Base-by-base conservation (phyloP, 2,797 vertebrate genomes). In the Cuculus canorus region DNA sequence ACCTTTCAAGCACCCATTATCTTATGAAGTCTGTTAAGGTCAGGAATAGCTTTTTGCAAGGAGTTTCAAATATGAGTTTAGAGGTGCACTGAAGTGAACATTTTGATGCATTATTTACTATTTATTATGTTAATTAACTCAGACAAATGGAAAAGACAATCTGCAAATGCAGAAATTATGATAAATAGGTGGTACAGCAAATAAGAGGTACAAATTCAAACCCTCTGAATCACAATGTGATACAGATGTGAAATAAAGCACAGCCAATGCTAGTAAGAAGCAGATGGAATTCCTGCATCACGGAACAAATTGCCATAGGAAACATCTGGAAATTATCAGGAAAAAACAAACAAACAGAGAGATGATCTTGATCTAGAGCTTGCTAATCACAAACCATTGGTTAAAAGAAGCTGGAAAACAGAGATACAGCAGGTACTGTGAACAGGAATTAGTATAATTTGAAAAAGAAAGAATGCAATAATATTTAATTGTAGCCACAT, bases 251-350 rank as follows among this genome's bases (percentile, higher is more conserved):
- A 86, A 95, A 78, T 85, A 54, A 92, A 91, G 73, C 57, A 69
- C 71, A 91, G n/a, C 8, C 43, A 57, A 28, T 7, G 13, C 35
- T 50, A 33, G 68, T 37, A 82, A 82, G 52, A 54, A 91, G 87
- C 82, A 89, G 64, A 96, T 75, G 86, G 84, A 87, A 95, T 25
- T 82, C 69, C 61, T 77, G 41, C 37, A 61, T 87, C 68, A 86
- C 71, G 75, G 86, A 88, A 70, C 23, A 92, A 88, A 88, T 86
- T 23, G 2, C 59, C 50, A 41, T 53, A 35, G 57, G 73, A 90
- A 89, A 86, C 78, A 77, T 87, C 93, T 95, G 91, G 91, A 96
- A 91, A 56, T 88, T 59, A 87, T 93, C 63, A 89, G n/a, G 45
- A 92, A 86, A 92, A 85, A 86, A 33, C 86, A 95, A 93, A 86